Evolutionary conservation across 2,113 vertebrate genomes (phyloP).

Genomic region (Athene noctua): DNA sequence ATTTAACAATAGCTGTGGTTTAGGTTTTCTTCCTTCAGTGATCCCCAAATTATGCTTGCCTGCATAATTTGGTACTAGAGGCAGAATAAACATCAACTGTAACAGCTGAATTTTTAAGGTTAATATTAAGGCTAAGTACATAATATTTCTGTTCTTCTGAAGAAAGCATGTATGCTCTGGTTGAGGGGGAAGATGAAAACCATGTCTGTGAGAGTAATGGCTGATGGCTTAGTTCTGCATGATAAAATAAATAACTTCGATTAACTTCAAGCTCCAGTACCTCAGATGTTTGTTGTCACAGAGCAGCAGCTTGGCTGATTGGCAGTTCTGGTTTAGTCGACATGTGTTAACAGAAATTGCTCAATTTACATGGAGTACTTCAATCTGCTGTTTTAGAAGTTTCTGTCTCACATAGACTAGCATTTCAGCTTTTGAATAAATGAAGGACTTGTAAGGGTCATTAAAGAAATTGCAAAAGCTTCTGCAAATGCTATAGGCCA

Average conservation of each 20-base stretch:
- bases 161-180: neutral
- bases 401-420: constrained; percentile 27
- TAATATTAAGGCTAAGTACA: constrained; percentile 16
- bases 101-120: constrained; percentile 35
- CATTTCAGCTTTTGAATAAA: constrained; percentile 46
- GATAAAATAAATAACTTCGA: constrained; percentile 57
- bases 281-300: constrained; percentile 65
- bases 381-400: constrained; percentile 55
- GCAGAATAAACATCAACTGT: constrained; percentile 15
- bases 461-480: constrained; percentile 61
- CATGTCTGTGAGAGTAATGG: constrained; percentile 12
- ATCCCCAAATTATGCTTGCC: neutral
- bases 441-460: constrained; percentile 52
- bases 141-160: neutral
- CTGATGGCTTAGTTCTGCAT: constrained; percentile 51
- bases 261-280: constrained; percentile 53
- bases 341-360: constrained; percentile 58
- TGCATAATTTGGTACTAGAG: neutral
- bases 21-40: neutral
- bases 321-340: constrained; percentile 46
- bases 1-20: constrained; percentile 1
- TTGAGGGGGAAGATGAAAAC: constrained; percentile 11
- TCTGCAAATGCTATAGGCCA: constrained; percentile 43
- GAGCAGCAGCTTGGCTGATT: constrained; percentile 58
- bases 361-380: constrained; percentile 55